Base-by-base conservation (phyloP, 1,140 invertebrate species). In the Galleria mellonella region DNA sequence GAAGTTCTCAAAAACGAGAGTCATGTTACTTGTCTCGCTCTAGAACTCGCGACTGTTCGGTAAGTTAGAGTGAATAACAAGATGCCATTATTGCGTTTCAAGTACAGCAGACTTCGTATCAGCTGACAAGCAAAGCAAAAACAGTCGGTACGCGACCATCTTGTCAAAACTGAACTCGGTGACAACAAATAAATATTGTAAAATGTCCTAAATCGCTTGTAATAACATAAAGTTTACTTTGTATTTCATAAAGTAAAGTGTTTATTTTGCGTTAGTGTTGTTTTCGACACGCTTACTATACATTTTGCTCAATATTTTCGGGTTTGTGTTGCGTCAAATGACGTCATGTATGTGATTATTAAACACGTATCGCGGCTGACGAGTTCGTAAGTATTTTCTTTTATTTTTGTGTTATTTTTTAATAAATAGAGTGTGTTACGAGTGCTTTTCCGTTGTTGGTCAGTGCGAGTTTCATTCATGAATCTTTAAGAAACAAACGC, bases 51-150 rank as follows among this genome's bases (percentile, higher is more conserved):
- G 13, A 9, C 1, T 7, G 29, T 9, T 8, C 17, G 1, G 2
- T n/a, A 31, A 28, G 42, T 30, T 29, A 51, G 43, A 76, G 44
- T 36, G 60, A 70, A 56, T 68, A 9, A 51, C 23, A 43, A 12
- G 32, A 57, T 52, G 47, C 45, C 55, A 51, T 43, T 45, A 38
- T 61, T 67, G 50, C 58, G 62, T 66, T 72, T 70, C 47, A 72
- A 78, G 48, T 59, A 55, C 48, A 81, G 66, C 67, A 69, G 68
- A 65, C 50, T 67, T 77, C 73, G 73, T 87, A 87, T 87, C 83
- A 87, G 86, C 86, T 87, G 86, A 87, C 84, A 85, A 83, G 72
- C 83, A 87, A 87, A 87, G 84, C 86, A 87, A 87, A 47, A 87
- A 87, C 86, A 87, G 83, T 86, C 76, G 83, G 86, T 85, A 73